Base-by-base conservation (phyloP, 2,113 vertebrate species). In the Pelecanus crispus region DNA sequence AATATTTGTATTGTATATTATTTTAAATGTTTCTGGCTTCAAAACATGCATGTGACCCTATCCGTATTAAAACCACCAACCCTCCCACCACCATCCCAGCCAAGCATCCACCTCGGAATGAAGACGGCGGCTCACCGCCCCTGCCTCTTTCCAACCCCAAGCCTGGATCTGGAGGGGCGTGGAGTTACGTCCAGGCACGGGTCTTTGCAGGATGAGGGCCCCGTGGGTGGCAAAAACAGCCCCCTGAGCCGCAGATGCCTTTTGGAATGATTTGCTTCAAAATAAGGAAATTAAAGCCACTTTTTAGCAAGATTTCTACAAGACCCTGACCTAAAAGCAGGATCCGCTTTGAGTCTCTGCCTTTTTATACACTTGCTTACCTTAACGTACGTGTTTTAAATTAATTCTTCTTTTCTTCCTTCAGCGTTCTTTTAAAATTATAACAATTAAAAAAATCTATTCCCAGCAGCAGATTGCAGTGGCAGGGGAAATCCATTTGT, bases 1-100 rank as follows among this genome's bases (percentile, higher is more conserved):
- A 98, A 98, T 99, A 96, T 98, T 97, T 97, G 98, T 98, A 98
- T 98, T 98, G 98, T 99, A 98, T 98, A 98, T 99, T 98, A 98
- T 98, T 98, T 91, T 98, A 92, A 97, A 96, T 97, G 97, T 98
- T 97, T 98, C 98, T 96, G 97, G 97, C 98, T 99, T 98, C 98
- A 97, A 98, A 97, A 98, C 98, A 79, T 96, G 98, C 98, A 97
- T 98, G 98, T 98, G 98, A 98, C 97, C 97, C 97, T 92, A 49
- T 50, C 67, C 34, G 50, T 12, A 22, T 45, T 14, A 26, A 81
- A 79, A 10, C 59, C 66, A 28, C 55, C 34, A 5, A 7, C 36
- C 20, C n/a, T 56, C 72, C 81, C 63, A 28, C 70, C 42, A 12
- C 45, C 58, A 7, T 3, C 86, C 90, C 47, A 11, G 62, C 75